These are phyloP conservation scores for Noctua janthe DNA, from an alignment of 2,888 invertebrate species.

Conservation along the genomic window DNA sequence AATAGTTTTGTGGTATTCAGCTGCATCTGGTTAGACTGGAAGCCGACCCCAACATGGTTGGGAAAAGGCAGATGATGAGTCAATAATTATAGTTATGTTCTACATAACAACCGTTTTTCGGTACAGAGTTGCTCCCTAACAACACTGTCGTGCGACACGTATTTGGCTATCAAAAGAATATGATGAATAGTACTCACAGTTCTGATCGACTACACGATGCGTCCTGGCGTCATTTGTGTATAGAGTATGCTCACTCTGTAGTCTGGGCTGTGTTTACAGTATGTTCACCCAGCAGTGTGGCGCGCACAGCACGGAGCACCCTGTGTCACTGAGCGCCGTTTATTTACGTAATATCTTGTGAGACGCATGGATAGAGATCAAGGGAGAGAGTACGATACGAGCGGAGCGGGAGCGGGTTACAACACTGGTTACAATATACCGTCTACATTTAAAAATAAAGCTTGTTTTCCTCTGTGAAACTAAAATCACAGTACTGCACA, in stretches of 20 bases:
- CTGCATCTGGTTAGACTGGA: too few species aligned
- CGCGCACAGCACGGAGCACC: constrained; percentile 24
- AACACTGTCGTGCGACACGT: background rate
- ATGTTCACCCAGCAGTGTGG: background rate
- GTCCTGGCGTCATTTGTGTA: background rate
- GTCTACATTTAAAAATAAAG: background rate
- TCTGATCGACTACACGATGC: background rate
- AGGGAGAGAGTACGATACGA: background rate
- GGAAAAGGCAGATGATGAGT: too few species aligned
- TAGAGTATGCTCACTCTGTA: background rate
- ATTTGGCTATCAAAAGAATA: background rate
- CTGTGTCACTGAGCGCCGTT: constrained; percentile 66
- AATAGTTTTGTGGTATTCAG: too few species aligned
- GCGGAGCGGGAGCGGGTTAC: constrained; percentile 23
- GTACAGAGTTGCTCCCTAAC: too few species aligned
- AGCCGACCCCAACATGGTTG: too few species aligned
- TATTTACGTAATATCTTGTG: constrained; percentile 60
- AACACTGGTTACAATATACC: background rate
- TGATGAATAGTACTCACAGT: constrained; percentile 20
- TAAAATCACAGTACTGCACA: too few species aligned
- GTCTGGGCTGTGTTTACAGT: background rate
- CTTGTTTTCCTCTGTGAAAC: background rate
- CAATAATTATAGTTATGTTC: too few species aligned
- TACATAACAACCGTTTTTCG: too few species aligned
- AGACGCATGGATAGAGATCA: constrained; percentile 75